These are phyloP conservation scores for Cryptus armator DNA, from an alignment of 2,888 invertebrate genomes.

Conservation along the genomic window DNA sequence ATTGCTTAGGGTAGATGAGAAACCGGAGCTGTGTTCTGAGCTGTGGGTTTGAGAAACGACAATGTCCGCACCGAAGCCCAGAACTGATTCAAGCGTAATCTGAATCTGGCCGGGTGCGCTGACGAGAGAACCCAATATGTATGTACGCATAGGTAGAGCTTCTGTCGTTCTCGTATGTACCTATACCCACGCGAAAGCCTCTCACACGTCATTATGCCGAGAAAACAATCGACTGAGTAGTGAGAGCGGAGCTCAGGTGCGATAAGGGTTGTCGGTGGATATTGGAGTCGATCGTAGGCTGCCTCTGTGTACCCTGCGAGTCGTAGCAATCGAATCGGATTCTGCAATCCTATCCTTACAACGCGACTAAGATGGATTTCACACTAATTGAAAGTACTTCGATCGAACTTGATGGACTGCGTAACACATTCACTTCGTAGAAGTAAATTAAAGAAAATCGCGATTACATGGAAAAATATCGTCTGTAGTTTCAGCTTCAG, in stretches of 20 bases:
- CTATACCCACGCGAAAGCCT: constrained; percentile 2
- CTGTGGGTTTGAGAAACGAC: constrained; percentile 28
- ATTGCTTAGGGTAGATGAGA: constrained; percentile 2
- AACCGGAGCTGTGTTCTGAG: background rate
- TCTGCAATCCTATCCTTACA: background rate
- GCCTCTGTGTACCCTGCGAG: background rate
- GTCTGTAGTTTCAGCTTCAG: too few species aligned
- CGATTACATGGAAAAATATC: too few species aligned
- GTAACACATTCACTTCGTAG: too few species aligned
- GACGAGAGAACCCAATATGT: background rate
- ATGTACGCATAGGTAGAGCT: background rate
- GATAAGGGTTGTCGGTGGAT: constrained; percentile 53
- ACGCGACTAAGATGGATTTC: too few species aligned
- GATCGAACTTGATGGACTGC: too few species aligned
- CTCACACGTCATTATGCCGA: constrained; percentile 58
- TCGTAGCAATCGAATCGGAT: background rate
- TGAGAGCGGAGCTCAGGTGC: constrained; percentile 25
- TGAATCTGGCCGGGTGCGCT: constrained; percentile 43
- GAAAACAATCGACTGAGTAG: constrained; percentile 59
- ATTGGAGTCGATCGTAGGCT: constrained; percentile 36
- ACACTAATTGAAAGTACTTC: too few species aligned
- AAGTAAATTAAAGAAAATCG: too few species aligned
- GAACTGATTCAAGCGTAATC: constrained; percentile 53
- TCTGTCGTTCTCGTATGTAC: constrained; percentile 26
- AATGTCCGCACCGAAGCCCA: constrained; percentile 38